Percentiles rank a stretch among this genome's conserved stretches.
Evolutionary conservation across 2,888 invertebrate genomes (phyloP).

Genomic region (Oxystoma pomonae): DNA sequence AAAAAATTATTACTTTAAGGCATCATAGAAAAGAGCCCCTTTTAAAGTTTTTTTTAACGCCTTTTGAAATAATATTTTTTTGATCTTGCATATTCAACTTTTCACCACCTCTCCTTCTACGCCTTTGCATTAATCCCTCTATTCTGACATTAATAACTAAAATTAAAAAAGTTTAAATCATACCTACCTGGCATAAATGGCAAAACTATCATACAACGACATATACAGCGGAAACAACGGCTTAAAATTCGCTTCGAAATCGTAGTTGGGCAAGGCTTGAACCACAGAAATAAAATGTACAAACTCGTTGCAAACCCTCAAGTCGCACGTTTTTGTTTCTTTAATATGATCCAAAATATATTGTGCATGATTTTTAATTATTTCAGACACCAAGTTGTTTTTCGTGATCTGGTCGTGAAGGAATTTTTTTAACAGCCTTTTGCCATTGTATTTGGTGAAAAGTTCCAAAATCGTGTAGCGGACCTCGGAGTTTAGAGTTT

Average conservation of each 20-base stretch:
- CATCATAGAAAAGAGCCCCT: no score
- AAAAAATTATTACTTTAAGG: no score
- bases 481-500: neutral
- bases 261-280: conserved; percentile 25
- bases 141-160: no score
- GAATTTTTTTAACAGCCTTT: neutral
- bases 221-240: conserved; percentile 32
- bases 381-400: neutral
- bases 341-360: conserved; percentile 19
- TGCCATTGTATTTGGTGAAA: neutral
- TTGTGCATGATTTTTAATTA: neutral
- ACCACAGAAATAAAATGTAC: conserved; percentile 30
- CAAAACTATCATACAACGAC: conserved; percentile 30
- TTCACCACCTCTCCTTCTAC: no score
- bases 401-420: neutral
- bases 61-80: no score
- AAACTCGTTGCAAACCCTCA: conserved; percentile 29
- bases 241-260: conserved; percentile 28
- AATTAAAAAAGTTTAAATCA: no score
- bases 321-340: conserved; percentile 25
- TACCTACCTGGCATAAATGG: conserved; percentile 31
- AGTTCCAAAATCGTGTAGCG: neutral
- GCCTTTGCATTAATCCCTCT: no score
- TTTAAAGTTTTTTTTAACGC: no score
- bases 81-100: no score